Conservation (phyloP, 1,140 invertebrate species). For the Diabrotica virgifera region DNA sequence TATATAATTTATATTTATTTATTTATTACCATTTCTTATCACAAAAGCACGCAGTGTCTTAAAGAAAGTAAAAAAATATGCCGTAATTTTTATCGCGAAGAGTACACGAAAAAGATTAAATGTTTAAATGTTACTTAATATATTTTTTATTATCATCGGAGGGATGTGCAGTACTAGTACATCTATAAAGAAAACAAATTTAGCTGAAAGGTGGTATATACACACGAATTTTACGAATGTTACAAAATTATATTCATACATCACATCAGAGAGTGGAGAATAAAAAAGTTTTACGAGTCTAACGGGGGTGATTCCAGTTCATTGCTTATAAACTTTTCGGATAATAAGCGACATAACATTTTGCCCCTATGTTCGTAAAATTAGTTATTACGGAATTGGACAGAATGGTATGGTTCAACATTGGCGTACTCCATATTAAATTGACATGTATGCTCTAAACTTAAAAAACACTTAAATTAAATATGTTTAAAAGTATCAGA, state of each 20-base stretch:
- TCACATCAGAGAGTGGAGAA: neutral
- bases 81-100: too few relatives aligned
- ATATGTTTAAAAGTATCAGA: too few relatives aligned
- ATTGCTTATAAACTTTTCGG: slow-evolving; percentile 2
- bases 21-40: too few relatives aligned
- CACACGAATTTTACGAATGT: neutral
- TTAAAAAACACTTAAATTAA: too few relatives aligned
- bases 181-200: neutral
- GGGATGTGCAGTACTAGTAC: too few relatives aligned
- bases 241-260: neutral
- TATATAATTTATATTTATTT: too few relatives aligned
- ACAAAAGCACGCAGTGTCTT: too few relatives aligned
- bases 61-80: too few relatives aligned
- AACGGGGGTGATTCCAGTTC: slow-evolving; percentile 1
- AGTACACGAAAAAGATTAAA: too few relatives aligned
- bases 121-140: too few relatives aligned
- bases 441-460: too few relatives aligned
- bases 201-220: neutral
- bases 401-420: neutral
- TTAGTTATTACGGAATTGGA: neutral
- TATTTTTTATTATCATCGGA: too few relatives aligned
- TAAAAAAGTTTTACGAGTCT: neutral
- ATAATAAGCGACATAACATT: neutral
- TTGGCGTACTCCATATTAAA: neutral
- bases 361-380: slow-evolving; percentile 1